Base-by-base conservation (phyloP, 2,888 invertebrate genomes). In the Spicauda simplicius region DNA sequence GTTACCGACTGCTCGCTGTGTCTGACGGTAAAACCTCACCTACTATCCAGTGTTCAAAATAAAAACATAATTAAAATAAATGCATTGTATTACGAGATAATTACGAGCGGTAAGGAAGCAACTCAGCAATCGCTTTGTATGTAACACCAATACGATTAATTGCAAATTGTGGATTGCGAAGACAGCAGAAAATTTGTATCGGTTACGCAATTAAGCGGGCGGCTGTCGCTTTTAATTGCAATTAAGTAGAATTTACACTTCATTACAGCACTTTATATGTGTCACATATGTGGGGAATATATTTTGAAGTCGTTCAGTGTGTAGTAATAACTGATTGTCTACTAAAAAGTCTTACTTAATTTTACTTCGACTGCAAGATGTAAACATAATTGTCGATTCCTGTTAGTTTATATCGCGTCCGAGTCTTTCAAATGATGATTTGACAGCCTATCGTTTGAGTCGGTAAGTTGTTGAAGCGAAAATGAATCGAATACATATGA, bases 151-250 rank as follows among this genome's bases (percentile, higher is more conserved):
- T 19, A 57, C 56, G 37, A 41, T 57, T 57, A 37, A 57, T 57
- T 57, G 37, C 56, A 41, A 41, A 0, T 19, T 37, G 56, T 18
- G 56, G 57, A 41, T 41, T 57, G 37, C 57, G 57, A 57, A 41
- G 57, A 57, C 57, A 57, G 57, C 57, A 57, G 19, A 41, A 57
- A 57, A 57, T 57, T 57, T 57, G 57, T 57, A 57, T 57, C 56
- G 56, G 57, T 57, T 18, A 57, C 57, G 57, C 57, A 57, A 57
- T 57, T 57, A 57, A 48, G 16, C 57, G 19, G 37, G n/a, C n/a
- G 41, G 41, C 57, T 41, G 57, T 41, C 57, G 57, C 41, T n/a
- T 57, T 57, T 57, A 57, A 57, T 57, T 57, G 57, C 57, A 19
- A 57, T 41, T 41, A 37, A 57, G 57, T 41, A 41, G 19, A 19